A percentile compares a stretch with the other conserved stretches of the same genome.
Evolutionary conservation across 2,888 invertebrate genomes (phyloP).

Genomic region (Lymantria monacha): DNA sequence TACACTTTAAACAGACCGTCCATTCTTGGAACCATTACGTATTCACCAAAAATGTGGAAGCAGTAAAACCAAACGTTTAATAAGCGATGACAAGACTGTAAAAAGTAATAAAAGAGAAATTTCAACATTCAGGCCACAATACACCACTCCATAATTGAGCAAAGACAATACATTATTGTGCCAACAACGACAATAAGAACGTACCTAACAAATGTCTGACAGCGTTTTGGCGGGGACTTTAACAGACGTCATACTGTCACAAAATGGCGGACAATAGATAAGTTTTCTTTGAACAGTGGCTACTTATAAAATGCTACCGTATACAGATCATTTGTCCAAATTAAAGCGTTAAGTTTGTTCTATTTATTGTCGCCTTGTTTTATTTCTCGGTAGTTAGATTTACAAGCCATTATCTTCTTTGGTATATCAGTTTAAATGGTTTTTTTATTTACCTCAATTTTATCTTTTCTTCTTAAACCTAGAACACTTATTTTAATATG

Average conservation of each 20-base stretch:
- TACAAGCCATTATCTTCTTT: background rate
- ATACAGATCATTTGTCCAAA: slow-evolving; percentile 53
- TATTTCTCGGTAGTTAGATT: slow-evolving; percentile 7
- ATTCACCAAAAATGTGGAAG: slow-evolving; percentile 64
- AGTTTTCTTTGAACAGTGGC: slow-evolving; percentile 42
- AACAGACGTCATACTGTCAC: slow-evolving; percentile 64
- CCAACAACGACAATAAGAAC: slow-evolving; percentile 52
- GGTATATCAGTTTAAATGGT: background rate
- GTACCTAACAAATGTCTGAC: slow-evolving; percentile 43
- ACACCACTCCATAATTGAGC: slow-evolving; percentile 74
- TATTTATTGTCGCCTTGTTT: slow-evolving; percentile 11
- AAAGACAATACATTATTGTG: slow-evolving; percentile 66
- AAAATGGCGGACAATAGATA: slow-evolving; percentile 45
- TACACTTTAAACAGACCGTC: slow-evolving; percentile 1
- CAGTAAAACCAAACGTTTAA: slow-evolving; percentile 57
- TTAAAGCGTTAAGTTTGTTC: slow-evolving; percentile 54
- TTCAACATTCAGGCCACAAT: slow-evolving; percentile 55
- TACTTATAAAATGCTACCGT: slow-evolving; percentile 62
- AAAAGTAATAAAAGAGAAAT: slow-evolving; percentile 67
- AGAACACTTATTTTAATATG: too few species aligned
- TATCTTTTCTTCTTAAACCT: too few species aligned
- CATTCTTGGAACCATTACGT: slow-evolving; percentile 50
- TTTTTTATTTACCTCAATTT: background rate
- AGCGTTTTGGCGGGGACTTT: slow-evolving; percentile 62
- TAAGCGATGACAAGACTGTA: slow-evolving; percentile 26